Evolutionary conservation across 2,888 invertebrate genomes (phyloP).

Genomic region (Lumbricus terrestris): DNA sequence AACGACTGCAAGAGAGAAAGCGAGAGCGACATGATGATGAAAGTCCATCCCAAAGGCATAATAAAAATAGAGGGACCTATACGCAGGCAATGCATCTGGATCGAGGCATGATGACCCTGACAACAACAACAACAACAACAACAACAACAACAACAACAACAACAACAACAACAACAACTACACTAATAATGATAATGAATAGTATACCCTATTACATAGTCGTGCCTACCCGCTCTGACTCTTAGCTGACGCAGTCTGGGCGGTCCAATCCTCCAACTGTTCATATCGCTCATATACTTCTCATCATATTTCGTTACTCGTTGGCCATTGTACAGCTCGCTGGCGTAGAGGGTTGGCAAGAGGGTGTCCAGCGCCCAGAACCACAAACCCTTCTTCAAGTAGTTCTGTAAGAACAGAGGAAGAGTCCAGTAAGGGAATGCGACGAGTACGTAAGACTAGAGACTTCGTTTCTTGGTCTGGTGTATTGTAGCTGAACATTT

Average conservation of each 20-base stretch:
- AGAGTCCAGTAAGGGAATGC: background rate
- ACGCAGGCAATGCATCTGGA: no score
- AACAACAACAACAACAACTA: no score
- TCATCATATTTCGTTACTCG: background rate
- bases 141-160: no score
- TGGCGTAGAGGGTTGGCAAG: constrained; percentile 7
- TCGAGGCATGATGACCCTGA: no score
- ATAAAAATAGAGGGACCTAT: no score
- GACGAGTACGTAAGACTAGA: background rate
- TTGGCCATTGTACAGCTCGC: background rate
- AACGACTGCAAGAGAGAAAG: no score
- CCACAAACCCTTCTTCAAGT: background rate
- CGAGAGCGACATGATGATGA: no score
- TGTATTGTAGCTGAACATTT: no score
- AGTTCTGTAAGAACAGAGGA: background rate
- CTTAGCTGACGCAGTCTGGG: constrained; percentile 34
- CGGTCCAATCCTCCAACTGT: constrained; percentile 34
- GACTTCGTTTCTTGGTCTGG: background rate
- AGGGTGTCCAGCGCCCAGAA: constrained; percentile 4
- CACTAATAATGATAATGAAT: no score
- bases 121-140: no score
- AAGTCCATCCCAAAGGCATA: no score
- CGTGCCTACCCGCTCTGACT: constrained; percentile 28
- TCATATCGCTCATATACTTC: constrained; percentile 28
- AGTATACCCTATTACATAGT: background rate